A percentile compares a stretch with the other conserved stretches of the same genome.
These are phyloP conservation scores for Malurus melanocephalus DNA, from an alignment of 2,113 vertebrate genomes.

Conservation along the genomic window DNA sequence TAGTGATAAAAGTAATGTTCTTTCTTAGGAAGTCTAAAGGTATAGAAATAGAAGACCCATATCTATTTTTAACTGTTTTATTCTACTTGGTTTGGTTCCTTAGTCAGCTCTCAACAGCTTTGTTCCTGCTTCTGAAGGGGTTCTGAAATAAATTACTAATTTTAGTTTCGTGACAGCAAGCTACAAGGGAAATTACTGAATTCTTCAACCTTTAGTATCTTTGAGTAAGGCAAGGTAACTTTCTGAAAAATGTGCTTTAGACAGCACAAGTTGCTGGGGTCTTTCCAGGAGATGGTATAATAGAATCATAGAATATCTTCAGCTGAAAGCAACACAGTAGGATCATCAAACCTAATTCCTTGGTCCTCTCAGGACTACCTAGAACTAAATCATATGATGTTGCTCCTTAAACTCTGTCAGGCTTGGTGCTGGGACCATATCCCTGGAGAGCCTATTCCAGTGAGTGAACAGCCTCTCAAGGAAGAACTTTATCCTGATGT, in stretches of 20 bases:
- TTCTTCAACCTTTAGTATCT: background rate
- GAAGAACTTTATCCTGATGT: background rate
- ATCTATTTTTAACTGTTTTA: background rate
- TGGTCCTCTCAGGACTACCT: background rate
- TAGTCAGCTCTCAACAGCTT: background rate
- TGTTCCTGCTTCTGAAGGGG: background rate
- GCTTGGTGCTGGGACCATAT: rapidly evolving
- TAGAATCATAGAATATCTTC: background rate
- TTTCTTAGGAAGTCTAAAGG: background rate
- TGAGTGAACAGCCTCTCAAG: background rate
- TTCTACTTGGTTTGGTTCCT: background rate
- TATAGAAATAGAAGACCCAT: background rate
- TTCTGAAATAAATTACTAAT: background rate
- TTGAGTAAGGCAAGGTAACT: background rate
- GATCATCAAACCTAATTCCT: background rate
- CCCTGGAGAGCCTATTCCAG: background rate
- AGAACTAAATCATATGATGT: background rate
- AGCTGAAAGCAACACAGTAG: background rate
- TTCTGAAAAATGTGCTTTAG: background rate
- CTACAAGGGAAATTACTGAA: background rate
- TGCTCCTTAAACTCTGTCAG: background rate
- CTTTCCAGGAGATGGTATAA: background rate
- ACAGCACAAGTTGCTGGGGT: background rate
- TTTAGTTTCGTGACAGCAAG: background rate
- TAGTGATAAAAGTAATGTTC: no score